Evolutionary conservation across 2,113 vertebrate genomes (phyloP).

Genomic region (Ranitomeya variabilis): DNA sequence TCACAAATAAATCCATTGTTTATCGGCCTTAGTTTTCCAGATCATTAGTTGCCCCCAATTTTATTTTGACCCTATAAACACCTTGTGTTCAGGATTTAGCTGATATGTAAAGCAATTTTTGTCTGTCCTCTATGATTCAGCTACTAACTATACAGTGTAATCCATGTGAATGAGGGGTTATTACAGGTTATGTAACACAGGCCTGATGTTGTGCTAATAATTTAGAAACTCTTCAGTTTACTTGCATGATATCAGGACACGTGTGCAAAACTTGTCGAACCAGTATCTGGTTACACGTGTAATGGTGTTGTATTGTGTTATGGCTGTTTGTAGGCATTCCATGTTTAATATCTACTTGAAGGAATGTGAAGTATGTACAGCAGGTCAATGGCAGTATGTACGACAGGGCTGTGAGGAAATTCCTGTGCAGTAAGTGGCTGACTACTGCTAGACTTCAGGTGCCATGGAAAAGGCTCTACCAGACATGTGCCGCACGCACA

Average conservation of each 20-base stretch:
- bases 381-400: background rate
- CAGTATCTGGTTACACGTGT: background rate
- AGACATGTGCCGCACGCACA: background rate
- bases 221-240: background rate
- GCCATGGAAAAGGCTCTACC: background rate
- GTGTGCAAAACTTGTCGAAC: slow-evolving; percentile 11
- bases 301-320: background rate
- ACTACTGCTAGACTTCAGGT: background rate
- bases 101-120: background rate
- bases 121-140: background rate
- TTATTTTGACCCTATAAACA: too few relatives aligned
- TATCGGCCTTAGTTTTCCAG: background rate
- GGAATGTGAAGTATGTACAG: slow-evolving; percentile 14
- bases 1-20: background rate
- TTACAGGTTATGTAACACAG: background rate
- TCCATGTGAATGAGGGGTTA: background rate
- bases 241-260: background rate
- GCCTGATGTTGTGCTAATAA: background rate
- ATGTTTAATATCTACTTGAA: slow-evolving; percentile 14
- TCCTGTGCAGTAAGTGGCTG: background rate
- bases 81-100: too few relatives aligned
- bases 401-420: background rate
- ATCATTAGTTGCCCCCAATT: too few relatives aligned
- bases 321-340: slow-evolving; percentile 3
- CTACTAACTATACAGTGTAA: background rate